Conservation (phyloP, 2,113 vertebrate genomes). For the Calyptommatus sinebrachiatus region DNA sequence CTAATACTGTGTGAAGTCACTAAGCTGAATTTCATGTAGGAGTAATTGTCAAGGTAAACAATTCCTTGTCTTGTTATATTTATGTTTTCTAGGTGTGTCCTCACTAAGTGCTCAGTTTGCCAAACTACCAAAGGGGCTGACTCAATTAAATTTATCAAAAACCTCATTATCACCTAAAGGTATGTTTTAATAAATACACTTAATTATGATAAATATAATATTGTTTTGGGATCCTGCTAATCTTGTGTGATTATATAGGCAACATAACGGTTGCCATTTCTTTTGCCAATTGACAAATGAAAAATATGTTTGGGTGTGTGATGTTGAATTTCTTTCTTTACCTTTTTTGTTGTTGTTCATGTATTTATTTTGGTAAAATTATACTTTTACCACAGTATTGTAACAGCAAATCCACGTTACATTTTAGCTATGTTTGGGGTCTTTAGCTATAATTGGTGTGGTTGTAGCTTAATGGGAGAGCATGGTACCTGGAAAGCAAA, state of each 20-base stretch:
- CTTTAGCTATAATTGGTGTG: too few species aligned
- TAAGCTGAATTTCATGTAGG: neutral
- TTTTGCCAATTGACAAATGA: neutral
- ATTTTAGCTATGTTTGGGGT: too few species aligned
- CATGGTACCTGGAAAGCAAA: too few species aligned
- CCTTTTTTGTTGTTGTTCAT: too few species aligned
- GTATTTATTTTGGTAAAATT: too few species aligned
- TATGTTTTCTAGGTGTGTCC: conserved; percentile 78
- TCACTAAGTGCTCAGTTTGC: conserved; percentile 90
- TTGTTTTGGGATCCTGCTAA: neutral
- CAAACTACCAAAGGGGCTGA: conserved; percentile 91
- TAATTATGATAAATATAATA: neutral
- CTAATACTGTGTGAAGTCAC: neutral
- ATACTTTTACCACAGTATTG: too few species aligned
- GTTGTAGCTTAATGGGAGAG: too few species aligned
- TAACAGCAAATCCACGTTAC: too few species aligned
- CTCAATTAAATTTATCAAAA: conserved; percentile 94
- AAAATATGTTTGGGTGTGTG: neutral
- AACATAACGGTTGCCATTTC: neutral
- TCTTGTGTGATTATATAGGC: neutral
- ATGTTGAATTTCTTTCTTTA: too few species aligned
- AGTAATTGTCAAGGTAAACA: neutral
- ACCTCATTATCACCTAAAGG: conserved; percentile 97
- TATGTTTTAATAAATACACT: conserved; percentile 54
- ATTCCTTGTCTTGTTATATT: neutral